Percentiles rank a stretch among this genome's conserved stretches.
phyloP scores from a whole-genome alignment of 2,888 invertebrate species.

The Portevinia maculata region DNA sequence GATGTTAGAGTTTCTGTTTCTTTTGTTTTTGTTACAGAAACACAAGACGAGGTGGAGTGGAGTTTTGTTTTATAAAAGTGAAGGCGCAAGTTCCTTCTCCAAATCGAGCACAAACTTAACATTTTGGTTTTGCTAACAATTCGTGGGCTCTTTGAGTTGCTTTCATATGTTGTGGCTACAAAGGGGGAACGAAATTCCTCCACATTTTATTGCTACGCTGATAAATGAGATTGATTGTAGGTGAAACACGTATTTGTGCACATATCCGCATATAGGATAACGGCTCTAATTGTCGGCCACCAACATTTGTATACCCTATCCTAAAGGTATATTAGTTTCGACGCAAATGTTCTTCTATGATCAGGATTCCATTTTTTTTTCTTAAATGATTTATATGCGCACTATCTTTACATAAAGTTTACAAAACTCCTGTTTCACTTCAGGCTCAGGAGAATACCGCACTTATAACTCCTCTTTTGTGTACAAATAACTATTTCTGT shows the following conservation, averaged over 20 bases:
- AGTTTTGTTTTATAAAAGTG: neutral
- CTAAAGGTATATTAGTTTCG: too few relatives aligned
- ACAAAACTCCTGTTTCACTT: too few relatives aligned
- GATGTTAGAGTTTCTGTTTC: conserved; percentile 42
- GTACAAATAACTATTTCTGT: conserved; percentile 19
- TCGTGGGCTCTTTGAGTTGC: conserved; percentile 4
- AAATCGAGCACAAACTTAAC: conserved; percentile 29
- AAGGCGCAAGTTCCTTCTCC: conserved; percentile 35
- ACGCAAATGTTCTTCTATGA: too few relatives aligned
- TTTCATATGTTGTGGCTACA: conserved; percentile 3
- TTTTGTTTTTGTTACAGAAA: neutral
- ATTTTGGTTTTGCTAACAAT: conserved; percentile 38
- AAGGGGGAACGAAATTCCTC: too few relatives aligned
- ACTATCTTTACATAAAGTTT: too few relatives aligned
- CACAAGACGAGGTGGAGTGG: conserved; percentile 5
- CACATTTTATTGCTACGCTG: neutral
- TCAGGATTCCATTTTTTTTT: too few relatives aligned
- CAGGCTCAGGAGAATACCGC: neutral
- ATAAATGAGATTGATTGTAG: conserved; percentile 25
- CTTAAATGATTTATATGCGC: too few relatives aligned
- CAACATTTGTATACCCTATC: too few relatives aligned
- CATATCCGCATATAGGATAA: too few relatives aligned
- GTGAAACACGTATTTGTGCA: conserved; percentile 14
- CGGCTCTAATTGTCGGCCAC: too few relatives aligned
- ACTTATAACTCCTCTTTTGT: conserved; percentile 8